These are phyloP conservation scores for Philereme vetulata DNA, from an alignment of 2,888 invertebrate genomes.

Conservation along the genomic window DNA sequence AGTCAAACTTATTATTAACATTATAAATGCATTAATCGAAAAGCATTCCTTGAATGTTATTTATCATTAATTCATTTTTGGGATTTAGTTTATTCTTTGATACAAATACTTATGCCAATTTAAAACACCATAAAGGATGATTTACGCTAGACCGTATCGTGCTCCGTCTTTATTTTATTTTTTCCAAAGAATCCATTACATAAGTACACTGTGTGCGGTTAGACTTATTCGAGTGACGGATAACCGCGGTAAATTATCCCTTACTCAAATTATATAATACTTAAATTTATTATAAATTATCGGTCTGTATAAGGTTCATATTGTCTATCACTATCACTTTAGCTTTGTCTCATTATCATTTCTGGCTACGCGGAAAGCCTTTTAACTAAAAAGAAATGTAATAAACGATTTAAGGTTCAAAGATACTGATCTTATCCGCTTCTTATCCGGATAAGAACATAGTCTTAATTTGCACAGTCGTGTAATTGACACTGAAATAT, in stretches of 20 bases:
- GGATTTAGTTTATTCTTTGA: conserved; percentile 6
- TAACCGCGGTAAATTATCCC: conserved; percentile 1
- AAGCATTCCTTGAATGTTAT: conserved; percentile 5
- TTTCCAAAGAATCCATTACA: background rate
- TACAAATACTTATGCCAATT: background rate
- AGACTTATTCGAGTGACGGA: background rate
- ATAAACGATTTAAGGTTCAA: background rate
- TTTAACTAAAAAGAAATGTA: no score
- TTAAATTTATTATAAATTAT: conserved; percentile 2
- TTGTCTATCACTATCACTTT: background rate
- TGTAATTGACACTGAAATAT: conserved; percentile 8
- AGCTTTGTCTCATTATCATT: background rate
- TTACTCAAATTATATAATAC: background rate
- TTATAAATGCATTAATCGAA: conserved; percentile 31
- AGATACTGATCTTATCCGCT: no score
- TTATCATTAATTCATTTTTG: conserved; percentile 1
- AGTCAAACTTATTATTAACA: conserved; percentile 22
- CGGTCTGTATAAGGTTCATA: background rate
- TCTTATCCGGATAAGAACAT: background rate
- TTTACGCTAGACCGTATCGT: conserved; percentile 2
- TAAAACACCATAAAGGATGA: background rate
- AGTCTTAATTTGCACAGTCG: background rate
- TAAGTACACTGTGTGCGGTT: background rate
- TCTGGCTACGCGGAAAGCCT: no score
- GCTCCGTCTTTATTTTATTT: background rate